A percentile compares a stretch with the other conserved stretches of the same genome.
Conservation (phyloP, 2,888 invertebrate genomes). For the Colletes collaris region DNA sequence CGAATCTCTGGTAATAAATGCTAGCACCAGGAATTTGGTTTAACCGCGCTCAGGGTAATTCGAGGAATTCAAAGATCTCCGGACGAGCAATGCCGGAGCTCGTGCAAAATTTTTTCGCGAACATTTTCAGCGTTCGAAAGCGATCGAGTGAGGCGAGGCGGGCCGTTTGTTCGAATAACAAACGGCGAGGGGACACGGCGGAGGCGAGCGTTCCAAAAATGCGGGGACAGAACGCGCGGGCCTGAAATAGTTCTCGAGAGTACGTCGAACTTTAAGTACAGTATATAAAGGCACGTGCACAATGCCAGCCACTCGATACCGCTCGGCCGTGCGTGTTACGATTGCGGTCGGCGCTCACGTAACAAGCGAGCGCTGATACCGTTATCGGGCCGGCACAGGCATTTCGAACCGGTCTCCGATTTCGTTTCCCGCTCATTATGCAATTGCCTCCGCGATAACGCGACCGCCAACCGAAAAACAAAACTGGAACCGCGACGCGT, state of each 20-base stretch:
- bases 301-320: slow-evolving; percentile 62
- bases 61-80: neutral
- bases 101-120: too few species aligned
- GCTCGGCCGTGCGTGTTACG: slow-evolving; percentile 67
- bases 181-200: neutral
- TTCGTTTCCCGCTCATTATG: slow-evolving; percentile 76
- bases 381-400: slow-evolving; percentile 76
- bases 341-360: slow-evolving; percentile 79
- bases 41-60: neutral
- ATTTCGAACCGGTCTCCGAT: slow-evolving; percentile 76
- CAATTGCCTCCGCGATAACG: slow-evolving; percentile 67
- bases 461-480: slow-evolving; percentile 30
- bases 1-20: neutral
- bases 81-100: neutral
- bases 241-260: slow-evolving; percentile 60
- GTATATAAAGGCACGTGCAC: slow-evolving; percentile 67
- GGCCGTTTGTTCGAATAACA: too few species aligned
- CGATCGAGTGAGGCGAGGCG: too few species aligned
- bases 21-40: neutral
- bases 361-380: slow-evolving; percentile 75
- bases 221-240: slow-evolving; percentile 41
- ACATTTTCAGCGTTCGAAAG: too few species aligned
- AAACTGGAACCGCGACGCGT: slow-evolving; percentile 1
- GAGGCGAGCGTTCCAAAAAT: slow-evolving; percentile 42
- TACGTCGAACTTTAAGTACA: slow-evolving; percentile 67